phyloP scores from a whole-genome alignment of 1,140 invertebrate species.

The Pogonomyrmex barbatus region DNA sequence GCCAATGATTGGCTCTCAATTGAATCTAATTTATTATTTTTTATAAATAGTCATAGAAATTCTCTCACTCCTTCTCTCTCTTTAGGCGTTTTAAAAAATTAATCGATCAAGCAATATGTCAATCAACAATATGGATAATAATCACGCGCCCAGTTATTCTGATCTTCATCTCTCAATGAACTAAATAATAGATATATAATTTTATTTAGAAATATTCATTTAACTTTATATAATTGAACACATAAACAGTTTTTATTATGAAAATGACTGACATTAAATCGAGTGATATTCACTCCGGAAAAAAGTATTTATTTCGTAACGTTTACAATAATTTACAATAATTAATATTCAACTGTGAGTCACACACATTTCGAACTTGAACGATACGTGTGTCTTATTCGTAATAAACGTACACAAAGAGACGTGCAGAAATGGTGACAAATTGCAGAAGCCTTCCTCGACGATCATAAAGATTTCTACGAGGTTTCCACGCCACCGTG shows the following conservation, averaged over 20 bases:
- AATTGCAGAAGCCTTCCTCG: slow-evolving; percentile 31
- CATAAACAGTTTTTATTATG: background rate
- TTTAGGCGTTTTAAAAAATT: background rate
- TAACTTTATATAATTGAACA: background rate
- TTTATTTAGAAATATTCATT: too few relatives aligned
- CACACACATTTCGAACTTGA: background rate
- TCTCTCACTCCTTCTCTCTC: slow-evolving; percentile 5
- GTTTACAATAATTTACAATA: background rate
- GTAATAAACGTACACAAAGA: slow-evolving; percentile 4
- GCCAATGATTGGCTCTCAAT: slow-evolving; percentile 42
- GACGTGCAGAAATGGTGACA: slow-evolving; percentile 19
- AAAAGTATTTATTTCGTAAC: background rate
- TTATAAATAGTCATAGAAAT: slow-evolving; percentile 38
- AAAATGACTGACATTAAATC: background rate
- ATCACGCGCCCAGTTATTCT: background rate
- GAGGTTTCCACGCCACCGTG: slow-evolving; percentile 12
- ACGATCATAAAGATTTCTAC: slow-evolving; percentile 11
- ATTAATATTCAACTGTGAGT: background rate
- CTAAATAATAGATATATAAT: background rate
- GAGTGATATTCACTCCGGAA: background rate
- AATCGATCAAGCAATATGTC: slow-evolving; percentile 60
- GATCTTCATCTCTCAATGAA: background rate
- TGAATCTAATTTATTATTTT: slow-evolving; percentile 38
- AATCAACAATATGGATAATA: slow-evolving; percentile 29
- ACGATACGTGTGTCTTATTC: background rate